These are phyloP conservation scores for Fragum fragum DNA, from an alignment of 2,888 invertebrate species.

Conservation along the genomic window DNA sequence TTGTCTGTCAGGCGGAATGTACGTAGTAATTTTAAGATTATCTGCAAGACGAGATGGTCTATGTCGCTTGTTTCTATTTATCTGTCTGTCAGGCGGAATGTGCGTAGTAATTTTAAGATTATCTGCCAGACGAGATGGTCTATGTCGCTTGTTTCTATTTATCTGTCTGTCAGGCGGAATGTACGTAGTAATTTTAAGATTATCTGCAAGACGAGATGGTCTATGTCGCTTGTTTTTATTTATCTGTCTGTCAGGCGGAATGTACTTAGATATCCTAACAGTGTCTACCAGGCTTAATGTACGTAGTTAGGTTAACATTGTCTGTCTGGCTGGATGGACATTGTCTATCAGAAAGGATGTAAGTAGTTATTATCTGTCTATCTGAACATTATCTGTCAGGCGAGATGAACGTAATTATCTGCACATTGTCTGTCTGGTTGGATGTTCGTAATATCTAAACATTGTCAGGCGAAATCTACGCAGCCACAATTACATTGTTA, in stretches of 20 bases:
- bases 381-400: constrained; percentile 45
- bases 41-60: constrained; percentile 54
- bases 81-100: constrained; percentile 50
- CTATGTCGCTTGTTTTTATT: constrained; percentile 53
- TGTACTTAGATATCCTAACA: constrained; percentile 42
- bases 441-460: too few species aligned
- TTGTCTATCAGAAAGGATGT: too few species aligned
- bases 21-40: constrained; percentile 38
- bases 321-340: too few species aligned
- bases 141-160: constrained; percentile 55
- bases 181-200: constrained; percentile 39
- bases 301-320: constrained; percentile 48
- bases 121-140: constrained; percentile 55
- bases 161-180: constrained; percentile 45
- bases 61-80: constrained; percentile 53
- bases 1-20: constrained; percentile 53
- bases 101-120: constrained; percentile 37
- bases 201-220: constrained; percentile 57
- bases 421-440: too few species aligned
- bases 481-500: too few species aligned
- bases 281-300: constrained; percentile 52
- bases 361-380: too few species aligned
- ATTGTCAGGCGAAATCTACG: too few species aligned
- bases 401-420: constrained; percentile 41
- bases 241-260: constrained; percentile 45